A percentile compares a stretch with the other conserved stretches of the same genome.
Conservation (phyloP, 1,140 invertebrate genomes). For the Triops longicaudatus region DNA sequence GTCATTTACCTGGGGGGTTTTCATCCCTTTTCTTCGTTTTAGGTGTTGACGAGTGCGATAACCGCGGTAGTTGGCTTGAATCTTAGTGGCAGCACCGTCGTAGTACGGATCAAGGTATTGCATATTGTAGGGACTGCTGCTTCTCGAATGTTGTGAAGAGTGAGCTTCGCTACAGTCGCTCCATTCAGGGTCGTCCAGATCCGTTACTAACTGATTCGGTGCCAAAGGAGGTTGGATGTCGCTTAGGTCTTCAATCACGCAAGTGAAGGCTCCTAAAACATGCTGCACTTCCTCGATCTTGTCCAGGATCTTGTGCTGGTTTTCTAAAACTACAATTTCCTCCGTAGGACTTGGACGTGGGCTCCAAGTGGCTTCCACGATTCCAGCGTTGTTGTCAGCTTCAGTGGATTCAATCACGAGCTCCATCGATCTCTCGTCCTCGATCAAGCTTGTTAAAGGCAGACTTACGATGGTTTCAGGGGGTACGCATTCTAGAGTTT, state of each 20-base stretch:
- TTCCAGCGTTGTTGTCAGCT: neutral
- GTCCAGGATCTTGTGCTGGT: neutral
- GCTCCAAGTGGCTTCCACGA: neutral
- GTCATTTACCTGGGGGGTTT: neutral
- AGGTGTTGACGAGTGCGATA: constrained; percentile 18
- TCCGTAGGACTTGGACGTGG: neutral
- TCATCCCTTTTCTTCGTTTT: constrained; percentile 18
- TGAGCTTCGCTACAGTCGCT: constrained; percentile 6
- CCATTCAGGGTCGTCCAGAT: neutral
- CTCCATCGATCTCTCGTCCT: neutral
- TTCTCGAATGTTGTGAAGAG: neutral
- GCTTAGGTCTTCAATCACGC: constrained; percentile 12
- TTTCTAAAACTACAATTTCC: neutral
- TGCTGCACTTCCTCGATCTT: neutral
- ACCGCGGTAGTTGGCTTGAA: constrained; percentile 26
- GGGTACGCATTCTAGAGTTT: neutral
- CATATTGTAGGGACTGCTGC: neutral
- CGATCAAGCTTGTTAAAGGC: neutral
- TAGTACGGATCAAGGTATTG: neutral
- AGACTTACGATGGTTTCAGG: neutral
- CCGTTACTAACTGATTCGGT: neutral
- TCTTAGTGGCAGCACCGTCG: constrained; percentile 23
- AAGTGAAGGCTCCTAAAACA: neutral
- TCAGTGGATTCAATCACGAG: neutral
- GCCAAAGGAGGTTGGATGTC: neutral